Evolutionary conservation across 2,797 vertebrate species (phyloP).

Genomic region (Salmo trutta): DNA sequence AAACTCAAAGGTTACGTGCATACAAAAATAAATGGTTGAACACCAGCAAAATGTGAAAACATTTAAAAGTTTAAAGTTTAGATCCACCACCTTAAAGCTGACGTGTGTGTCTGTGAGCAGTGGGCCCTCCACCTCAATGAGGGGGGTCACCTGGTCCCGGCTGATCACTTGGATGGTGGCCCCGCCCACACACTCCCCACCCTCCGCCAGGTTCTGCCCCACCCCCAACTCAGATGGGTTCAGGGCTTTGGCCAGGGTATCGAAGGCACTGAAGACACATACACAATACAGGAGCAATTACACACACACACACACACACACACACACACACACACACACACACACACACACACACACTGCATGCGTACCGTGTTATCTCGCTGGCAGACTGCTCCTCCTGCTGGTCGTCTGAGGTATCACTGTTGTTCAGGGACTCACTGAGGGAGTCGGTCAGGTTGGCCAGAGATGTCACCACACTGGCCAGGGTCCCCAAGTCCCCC

Average conservation of each 20-base stretch:
- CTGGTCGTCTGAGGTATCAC: conserved; percentile 85
- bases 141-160: conserved; percentile 93
- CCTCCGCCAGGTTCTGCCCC: conserved; percentile 79
- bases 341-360: not conserved
- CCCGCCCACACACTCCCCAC: conserved; percentile 79
- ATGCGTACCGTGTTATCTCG: conserved; percentile 87
- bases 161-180: conserved; percentile 95
- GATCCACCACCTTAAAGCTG: conserved; percentile 87
- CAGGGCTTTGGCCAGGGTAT: conserved; percentile 98
- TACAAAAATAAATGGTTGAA: not conserved
- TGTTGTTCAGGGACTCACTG: conserved; percentile 87
- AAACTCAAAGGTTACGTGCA: too few relatives aligned
- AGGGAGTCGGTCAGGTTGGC: conserved; percentile 85
- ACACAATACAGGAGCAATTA: conserved; percentile 21
- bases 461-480: conserved; percentile 95
- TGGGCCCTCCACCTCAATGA: conserved; percentile 97
- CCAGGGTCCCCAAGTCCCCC: conserved; percentile 92
- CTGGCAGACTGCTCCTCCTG: conserved; percentile 89
- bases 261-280: conserved; percentile 86
- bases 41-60: not conserved
- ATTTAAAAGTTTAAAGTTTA: too few relatives aligned
- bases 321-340: not conserved
- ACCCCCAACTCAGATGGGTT: conserved; percentile 82
- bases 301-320: not conserved
- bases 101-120: conserved; percentile 97